These are phyloP conservation scores for Chiloscyllium plagiosum DNA, from an alignment of 2,113 vertebrate genomes.

Conservation along the genomic window DNA sequence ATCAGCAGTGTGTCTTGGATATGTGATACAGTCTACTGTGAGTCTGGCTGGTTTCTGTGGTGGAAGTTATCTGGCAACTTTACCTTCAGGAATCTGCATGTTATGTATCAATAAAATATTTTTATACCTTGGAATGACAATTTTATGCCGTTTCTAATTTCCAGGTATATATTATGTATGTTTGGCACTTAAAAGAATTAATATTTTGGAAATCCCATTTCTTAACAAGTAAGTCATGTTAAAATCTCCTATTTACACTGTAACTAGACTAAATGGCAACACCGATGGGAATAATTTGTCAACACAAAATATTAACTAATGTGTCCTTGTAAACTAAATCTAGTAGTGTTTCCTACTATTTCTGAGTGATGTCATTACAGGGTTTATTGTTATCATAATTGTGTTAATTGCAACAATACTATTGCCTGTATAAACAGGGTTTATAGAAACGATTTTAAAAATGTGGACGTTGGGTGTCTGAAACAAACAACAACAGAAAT, in stretches of 20 bases:
- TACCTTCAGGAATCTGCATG: background rate
- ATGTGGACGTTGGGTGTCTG: too few relatives aligned
- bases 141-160: background rate
- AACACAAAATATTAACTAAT: background rate
- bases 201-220: background rate
- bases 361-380: background rate
- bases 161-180: background rate
- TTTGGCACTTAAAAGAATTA: background rate
- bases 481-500: too few relatives aligned
- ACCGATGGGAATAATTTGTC: background rate
- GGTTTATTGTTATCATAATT: background rate
- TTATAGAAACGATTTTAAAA: background rate
- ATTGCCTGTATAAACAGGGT: background rate
- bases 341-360: background rate
- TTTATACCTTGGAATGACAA: background rate
- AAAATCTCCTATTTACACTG: background rate
- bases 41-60: background rate
- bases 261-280: background rate
- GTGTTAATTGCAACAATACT: background rate
- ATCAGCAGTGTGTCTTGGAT: background rate
- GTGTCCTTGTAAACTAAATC: background rate
- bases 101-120: background rate
- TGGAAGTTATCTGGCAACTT: background rate
- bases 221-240: background rate
- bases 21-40: background rate